A percentile compares a stretch with the other conserved stretches of the same genome.
phyloP scores from a whole-genome alignment of 2,113 vertebrate genomes.

The Hylia prasina region DNA sequence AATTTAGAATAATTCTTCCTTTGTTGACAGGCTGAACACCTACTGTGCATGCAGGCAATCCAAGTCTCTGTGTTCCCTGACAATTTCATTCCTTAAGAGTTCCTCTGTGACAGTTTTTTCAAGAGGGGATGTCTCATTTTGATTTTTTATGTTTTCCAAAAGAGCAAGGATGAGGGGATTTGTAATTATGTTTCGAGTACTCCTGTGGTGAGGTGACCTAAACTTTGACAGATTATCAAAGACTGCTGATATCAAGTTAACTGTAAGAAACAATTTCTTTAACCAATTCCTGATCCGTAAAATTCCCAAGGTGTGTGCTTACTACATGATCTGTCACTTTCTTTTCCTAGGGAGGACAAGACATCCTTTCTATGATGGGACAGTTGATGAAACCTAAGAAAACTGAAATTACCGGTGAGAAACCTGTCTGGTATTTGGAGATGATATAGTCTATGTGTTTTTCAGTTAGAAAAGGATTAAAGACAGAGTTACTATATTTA shows the following conservation, averaged over 20 bases:
- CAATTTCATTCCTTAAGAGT: not conserved
- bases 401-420: conserved; percentile 95
- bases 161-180: not conserved
- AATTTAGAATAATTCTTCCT: not conserved
- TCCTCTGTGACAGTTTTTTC: not conserved
- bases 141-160: not conserved
- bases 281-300: not conserved
- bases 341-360: conserved; percentile 88
- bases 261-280: not conserved
- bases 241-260: not conserved
- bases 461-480: not conserved
- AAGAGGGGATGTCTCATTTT: not conserved
- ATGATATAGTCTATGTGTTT: not conserved
- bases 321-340: not conserved
- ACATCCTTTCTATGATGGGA: conserved; percentile 99
- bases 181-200: not conserved
- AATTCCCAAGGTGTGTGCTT: not conserved
- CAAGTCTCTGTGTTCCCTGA: not conserved
- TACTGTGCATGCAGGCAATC: not conserved
- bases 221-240: not conserved
- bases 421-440: not conserved
- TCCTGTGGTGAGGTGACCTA: not conserved
- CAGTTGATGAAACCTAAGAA: conserved; percentile 99
- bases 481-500: not conserved
- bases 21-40: not conserved